These are phyloP conservation scores for Gopherus flavomarginatus DNA, from an alignment of 2,113 vertebrate genomes.

Conservation along the genomic window DNA sequence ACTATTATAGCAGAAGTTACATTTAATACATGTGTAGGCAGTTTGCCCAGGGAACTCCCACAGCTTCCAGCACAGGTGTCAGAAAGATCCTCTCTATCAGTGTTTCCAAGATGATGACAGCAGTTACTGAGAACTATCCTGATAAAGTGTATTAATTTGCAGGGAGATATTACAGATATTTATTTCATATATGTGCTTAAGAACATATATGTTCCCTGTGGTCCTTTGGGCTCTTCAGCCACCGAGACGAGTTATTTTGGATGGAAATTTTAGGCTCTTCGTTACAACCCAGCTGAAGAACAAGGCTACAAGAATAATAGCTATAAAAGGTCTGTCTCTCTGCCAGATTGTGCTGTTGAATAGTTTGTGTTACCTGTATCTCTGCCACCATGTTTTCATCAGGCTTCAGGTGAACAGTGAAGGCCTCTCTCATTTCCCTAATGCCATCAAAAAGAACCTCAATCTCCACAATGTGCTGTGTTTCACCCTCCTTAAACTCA, in stretches of 20 bases:
- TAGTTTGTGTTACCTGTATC: slow-evolving; percentile 83
- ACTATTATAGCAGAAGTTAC: not conserved
- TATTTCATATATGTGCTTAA: not conserved
- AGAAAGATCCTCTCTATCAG: not conserved
- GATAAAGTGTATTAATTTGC: not conserved
- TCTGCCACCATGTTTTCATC: slow-evolving; percentile 96
- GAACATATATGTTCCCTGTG: not conserved
- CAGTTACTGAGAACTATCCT: not conserved
- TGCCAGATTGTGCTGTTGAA: not conserved
- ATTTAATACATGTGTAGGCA: not conserved
- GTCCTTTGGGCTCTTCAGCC: not conserved
- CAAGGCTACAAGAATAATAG: not conserved
- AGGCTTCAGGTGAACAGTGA: slow-evolving; percentile 92
- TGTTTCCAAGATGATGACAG: not conserved
- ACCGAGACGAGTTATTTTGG: not conserved
- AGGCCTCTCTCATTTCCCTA: slow-evolving; percentile 94
- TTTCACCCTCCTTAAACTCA: slow-evolving; percentile 91
- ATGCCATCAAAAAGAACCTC: slow-evolving; percentile 90
- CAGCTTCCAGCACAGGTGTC: not conserved
- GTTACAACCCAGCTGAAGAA: not conserved
- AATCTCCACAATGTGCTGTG: slow-evolving; percentile 87
- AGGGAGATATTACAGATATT: not conserved
- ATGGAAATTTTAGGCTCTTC: not conserved
- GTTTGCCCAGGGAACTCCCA: not conserved
- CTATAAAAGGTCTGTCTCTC: not conserved